Conservation (phyloP, 2,888 invertebrate genomes). For the Clunio marinus region DNA sequence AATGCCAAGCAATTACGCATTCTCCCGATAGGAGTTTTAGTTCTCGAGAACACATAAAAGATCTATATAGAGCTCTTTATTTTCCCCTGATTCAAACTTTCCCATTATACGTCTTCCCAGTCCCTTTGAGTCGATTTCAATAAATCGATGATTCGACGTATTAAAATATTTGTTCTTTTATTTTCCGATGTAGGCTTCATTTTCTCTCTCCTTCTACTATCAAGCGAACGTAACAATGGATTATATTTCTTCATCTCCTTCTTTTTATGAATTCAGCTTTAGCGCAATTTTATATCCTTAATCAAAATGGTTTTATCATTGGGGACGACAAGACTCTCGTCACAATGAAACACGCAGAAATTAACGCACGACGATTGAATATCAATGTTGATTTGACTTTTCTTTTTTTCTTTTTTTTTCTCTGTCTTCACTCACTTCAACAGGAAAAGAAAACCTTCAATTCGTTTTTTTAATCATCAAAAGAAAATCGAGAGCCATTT, state of each 20-base stretch:
- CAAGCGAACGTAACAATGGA: neutral
- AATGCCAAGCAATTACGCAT: neutral
- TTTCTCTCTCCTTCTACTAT: neutral
- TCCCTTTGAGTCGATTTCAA: conserved; percentile 30
- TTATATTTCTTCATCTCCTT: neutral
- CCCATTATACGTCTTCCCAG: neutral
- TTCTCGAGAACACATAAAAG: neutral
- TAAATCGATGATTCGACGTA: conserved; percentile 37
- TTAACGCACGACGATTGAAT: neutral
- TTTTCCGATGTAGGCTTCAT: neutral
- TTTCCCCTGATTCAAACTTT: conserved; percentile 1
- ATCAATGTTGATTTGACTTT: neutral
- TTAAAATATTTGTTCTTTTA: conserved; percentile 31
- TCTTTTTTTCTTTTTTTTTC: no score
- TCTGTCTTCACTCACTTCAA: no score
- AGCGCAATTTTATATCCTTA: no score
- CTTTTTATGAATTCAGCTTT: neutral
- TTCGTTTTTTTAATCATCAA: neutral
- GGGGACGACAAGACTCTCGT: no score
- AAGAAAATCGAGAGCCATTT: neutral
- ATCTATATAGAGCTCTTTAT: neutral
- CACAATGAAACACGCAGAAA: neutral
- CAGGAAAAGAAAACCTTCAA: no score
- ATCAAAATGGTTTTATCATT: no score
- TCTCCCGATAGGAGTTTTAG: no score